These are phyloP conservation scores for Vidua chalybeata DNA, from an alignment of 2,113 vertebrate genomes.

Conservation along the genomic window DNA sequence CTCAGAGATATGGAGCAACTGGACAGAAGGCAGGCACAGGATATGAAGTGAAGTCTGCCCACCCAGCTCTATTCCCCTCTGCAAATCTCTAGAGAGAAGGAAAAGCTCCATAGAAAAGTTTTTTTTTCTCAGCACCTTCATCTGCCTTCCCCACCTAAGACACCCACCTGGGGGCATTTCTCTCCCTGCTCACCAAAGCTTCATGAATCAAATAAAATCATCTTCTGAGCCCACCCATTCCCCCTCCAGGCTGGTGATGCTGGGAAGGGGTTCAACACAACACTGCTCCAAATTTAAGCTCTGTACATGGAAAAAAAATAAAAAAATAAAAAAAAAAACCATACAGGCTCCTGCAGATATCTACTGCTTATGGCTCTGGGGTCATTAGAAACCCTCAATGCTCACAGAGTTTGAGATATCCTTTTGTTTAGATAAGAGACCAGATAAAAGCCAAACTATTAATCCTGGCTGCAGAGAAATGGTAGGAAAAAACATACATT, in stretches of 20 bases:
- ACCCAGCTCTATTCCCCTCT: not conserved
- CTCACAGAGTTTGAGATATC: not conserved
- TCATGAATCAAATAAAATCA: not conserved
- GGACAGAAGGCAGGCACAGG: not conserved
- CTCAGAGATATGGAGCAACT: not conserved
- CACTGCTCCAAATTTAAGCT: not conserved
- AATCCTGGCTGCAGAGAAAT: not conserved
- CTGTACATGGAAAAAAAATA: too few species aligned
- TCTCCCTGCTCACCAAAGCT: not conserved
- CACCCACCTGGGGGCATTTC: not conserved
- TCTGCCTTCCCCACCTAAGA: not conserved
- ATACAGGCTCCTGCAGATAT: not conserved
- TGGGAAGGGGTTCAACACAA: not conserved
- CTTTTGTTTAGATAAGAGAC: not conserved
- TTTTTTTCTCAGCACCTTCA: not conserved
- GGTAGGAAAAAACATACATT: not conserved
- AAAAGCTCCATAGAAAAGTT: not conserved
- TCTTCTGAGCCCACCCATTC: not conserved
- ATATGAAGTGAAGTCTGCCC: not conserved
- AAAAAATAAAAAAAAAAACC: too few species aligned
- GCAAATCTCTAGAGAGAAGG: not conserved
- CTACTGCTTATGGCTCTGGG: not conserved
- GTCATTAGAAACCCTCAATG: not conserved
- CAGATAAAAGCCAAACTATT: not conserved
- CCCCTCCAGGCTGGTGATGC: not conserved